phyloP scores from a whole-genome alignment of 2,797 vertebrate genomes.

The Bryconaethiops microstoma region DNA sequence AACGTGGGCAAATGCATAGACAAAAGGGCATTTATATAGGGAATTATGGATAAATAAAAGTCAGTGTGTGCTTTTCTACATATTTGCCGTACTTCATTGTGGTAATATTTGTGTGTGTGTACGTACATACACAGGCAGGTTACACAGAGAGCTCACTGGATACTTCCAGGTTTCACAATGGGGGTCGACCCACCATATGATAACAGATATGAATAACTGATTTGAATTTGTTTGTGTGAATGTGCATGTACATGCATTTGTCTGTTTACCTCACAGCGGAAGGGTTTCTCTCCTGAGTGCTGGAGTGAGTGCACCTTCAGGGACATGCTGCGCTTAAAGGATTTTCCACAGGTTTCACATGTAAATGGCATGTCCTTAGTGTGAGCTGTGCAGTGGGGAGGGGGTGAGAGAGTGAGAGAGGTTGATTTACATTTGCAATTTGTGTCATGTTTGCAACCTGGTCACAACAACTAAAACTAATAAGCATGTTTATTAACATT shows the following conservation, averaged over 20 bases:
- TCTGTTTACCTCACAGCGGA: slow-evolving; percentile 91
- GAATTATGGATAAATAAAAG: neutral
- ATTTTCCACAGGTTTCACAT: slow-evolving; percentile 98
- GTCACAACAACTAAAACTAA: neutral
- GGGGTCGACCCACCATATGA: neutral
- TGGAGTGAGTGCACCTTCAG: slow-evolving; percentile 97
- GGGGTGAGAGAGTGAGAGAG: neutral
- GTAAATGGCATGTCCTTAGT: slow-evolving; percentile 99
- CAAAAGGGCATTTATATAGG: neutral
- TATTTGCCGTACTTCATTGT: slow-evolving; percentile 14
- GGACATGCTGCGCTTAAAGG: slow-evolving; percentile 98
- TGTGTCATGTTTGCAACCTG: neutral
- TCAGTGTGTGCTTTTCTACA: neutral
- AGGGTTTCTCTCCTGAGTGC: slow-evolving; percentile 98
- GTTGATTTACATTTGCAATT: neutral
- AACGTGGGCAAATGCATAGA: neutral
- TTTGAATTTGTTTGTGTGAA: too few species aligned
- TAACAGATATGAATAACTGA: too few species aligned
- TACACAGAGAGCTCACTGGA: slow-evolving; percentile 3
- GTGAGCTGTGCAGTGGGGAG: slow-evolving; percentile 81
- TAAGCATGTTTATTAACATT: neutral
- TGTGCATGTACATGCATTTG: slow-evolving; percentile 42
- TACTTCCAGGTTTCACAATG: neutral
- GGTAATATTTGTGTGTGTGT: neutral
- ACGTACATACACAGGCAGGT: neutral